Evolutionary conservation across 64 coral and sea anemone genomes (phyloP), one percentile per base, ranked within the genome.

Genomic region (Actinia tenebrosa): DNA sequence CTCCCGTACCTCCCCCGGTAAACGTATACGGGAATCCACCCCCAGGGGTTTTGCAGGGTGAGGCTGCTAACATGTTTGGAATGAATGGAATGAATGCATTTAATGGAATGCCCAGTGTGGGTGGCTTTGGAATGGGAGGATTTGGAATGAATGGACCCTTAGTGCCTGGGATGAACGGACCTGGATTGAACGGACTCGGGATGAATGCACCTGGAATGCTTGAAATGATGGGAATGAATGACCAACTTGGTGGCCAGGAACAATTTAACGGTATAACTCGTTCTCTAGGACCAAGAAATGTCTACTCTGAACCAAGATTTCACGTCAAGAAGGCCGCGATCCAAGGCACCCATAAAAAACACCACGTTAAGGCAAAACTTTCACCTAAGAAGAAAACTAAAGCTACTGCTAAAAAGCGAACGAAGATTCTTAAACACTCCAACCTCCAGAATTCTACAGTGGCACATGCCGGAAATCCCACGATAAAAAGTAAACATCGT

Each of bases 271-370:
- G 27, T 42, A 42, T 75, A 30, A 63, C 53, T 72, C 54, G 62
- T 58, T 77, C 88, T 64, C 26, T 63, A 88, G 87, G 83, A 79
- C 42, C 45, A 45, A 62, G 52, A 20, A 53, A 46, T 64, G 52
- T 18, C 50, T 61, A 46, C 60, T 60, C 47, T 42, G 60, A 79
- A 82, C 56, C 85, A 60, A 27, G 85, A 43, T 54, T 52, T 30
- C 84, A 87, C 14, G 91, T 97, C 3, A 97, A 97, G 86, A 97
- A 97, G 77, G 89, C 94, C 18, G 20, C 81, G 27, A 97, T 97
- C 75, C 71, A 81, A 3, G 64, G 52, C 23, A 7, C 43, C 10
- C 86, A 83, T 46, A 72, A 87, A 16, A 95, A 89, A 16, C 47
- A 60, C 17, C 82, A 16, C 11, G 78, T 27, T 22, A 80, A 88